Conservation (phyloP, 2,888 invertebrate genomes). For the Rosalia funebris region DNA sequence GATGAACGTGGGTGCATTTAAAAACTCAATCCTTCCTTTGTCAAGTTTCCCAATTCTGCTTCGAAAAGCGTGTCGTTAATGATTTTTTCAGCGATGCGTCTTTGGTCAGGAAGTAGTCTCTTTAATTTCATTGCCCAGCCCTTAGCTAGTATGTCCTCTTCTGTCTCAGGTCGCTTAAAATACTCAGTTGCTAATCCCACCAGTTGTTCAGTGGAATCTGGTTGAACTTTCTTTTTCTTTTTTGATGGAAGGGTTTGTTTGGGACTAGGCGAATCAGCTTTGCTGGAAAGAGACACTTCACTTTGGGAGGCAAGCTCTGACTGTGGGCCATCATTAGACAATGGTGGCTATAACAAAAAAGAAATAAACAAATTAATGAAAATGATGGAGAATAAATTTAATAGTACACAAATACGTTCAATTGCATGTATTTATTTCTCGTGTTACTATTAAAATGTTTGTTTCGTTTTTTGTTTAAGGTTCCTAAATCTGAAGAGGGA, state of each 20-base stretch:
- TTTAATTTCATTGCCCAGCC: conserved; percentile 21
- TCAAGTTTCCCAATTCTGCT: conserved; percentile 16
- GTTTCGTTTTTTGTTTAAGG: conserved; percentile 3
- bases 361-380: neutral
- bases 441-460: neutral
- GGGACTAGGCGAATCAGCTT: neutral
- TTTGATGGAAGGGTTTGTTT: neutral
- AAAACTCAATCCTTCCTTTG: neutral
- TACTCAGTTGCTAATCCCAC: conserved; percentile 15
- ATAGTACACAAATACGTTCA: neutral
- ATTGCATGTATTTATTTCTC: neutral
- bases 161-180: conserved; percentile 13
- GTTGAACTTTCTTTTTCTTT: neutral
- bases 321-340: neutral
- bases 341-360: neutral
- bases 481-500: conserved; percentile 10
- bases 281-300: neutral
- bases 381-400: neutral
- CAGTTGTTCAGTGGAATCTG: conserved; percentile 2
- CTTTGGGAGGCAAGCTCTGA: neutral
- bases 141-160: conserved; percentile 14
- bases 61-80: conserved; percentile 21
- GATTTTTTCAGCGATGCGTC: conserved; percentile 17
- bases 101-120: conserved; percentile 8
- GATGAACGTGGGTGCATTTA: too few species aligned